Conservation (phyloP, 2,113 vertebrate species). For the Motacilla alba region DNA sequence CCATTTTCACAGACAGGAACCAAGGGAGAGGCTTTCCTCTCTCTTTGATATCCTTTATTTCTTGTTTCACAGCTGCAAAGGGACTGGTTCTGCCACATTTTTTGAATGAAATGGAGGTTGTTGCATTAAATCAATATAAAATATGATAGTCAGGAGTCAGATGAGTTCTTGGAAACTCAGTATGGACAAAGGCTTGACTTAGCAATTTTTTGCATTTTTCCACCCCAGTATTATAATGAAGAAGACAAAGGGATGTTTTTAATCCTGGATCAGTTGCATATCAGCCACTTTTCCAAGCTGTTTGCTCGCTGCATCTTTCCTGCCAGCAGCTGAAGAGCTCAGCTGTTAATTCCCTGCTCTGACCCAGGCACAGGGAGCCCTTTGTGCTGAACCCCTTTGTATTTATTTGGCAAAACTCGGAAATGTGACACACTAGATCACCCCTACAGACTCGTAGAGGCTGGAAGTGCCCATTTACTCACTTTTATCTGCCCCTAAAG, state of each 20-base stretch:
- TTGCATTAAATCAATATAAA: not conserved
- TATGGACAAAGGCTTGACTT: not conserved
- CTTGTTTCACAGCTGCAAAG: not conserved
- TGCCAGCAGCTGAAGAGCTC: not conserved
- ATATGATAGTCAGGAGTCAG: not conserved
- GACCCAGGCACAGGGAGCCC: not conserved
- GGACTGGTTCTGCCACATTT: not conserved
- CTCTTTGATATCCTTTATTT: not conserved
- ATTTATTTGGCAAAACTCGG: not conserved
- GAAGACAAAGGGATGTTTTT: not conserved
- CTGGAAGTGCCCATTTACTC: constrained; percentile 2
- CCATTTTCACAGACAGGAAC: not conserved
- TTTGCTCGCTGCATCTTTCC: not conserved
- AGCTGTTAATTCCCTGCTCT: not conserved
- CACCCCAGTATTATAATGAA: not conserved
- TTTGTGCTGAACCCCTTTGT: not conserved
- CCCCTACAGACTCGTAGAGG: not conserved
- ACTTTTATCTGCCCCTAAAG: constrained; percentile 41
- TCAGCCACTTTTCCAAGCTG: not conserved
- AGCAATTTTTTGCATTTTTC: not conserved
- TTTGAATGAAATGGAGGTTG: not conserved
- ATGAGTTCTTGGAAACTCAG: not conserved
- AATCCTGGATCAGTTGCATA: not conserved
- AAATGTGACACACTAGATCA: not conserved
- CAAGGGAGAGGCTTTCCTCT: not conserved